A percentile compares a stretch with the other conserved stretches of the same genome.
phyloP scores from a whole-genome alignment of 2,113 vertebrate species.

The Eleginops maclovinus region DNA sequence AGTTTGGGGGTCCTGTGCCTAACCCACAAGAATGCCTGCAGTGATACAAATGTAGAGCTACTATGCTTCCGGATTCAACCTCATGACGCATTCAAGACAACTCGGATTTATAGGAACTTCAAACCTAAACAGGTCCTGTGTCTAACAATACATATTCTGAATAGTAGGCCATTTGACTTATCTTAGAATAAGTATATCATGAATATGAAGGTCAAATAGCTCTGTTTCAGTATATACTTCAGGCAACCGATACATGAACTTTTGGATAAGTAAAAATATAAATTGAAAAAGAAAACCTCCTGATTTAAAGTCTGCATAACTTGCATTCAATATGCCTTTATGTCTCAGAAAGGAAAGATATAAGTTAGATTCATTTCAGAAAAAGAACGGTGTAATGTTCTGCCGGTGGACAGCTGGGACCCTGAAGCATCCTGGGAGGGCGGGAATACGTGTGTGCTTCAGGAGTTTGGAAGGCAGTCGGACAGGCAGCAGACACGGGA shows the following conservation, averaged over 20 bases:
- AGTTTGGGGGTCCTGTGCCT: accelerated
- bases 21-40: not conserved
- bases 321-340: not conserved
- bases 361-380: not conserved
- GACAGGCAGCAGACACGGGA: slow-evolving; percentile 10
- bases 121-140: not conserved
- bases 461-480: slow-evolving; percentile 13
- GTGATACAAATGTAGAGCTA: not conserved
- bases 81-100: not conserved
- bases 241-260: not conserved
- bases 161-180: not conserved
- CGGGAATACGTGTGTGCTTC: slow-evolving; percentile 57
- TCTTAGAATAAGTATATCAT: not conserved
- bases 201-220: not conserved
- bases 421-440: slow-evolving; percentile 36
- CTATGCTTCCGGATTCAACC: slow-evolving; percentile 41
- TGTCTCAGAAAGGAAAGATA: not conserved
- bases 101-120: slow-evolving; percentile 29
- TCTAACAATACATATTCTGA: not conserved
- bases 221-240: not conserved
- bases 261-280: slow-evolving; percentile 1
- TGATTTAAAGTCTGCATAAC: not conserved
- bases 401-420: not conserved
- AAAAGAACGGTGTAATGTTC: not conserved
- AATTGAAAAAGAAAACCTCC: not conserved